These are phyloP conservation scores for Lepidothrix coronata DNA, from an alignment of 2,113 vertebrate genomes.

Conservation along the genomic window DNA sequence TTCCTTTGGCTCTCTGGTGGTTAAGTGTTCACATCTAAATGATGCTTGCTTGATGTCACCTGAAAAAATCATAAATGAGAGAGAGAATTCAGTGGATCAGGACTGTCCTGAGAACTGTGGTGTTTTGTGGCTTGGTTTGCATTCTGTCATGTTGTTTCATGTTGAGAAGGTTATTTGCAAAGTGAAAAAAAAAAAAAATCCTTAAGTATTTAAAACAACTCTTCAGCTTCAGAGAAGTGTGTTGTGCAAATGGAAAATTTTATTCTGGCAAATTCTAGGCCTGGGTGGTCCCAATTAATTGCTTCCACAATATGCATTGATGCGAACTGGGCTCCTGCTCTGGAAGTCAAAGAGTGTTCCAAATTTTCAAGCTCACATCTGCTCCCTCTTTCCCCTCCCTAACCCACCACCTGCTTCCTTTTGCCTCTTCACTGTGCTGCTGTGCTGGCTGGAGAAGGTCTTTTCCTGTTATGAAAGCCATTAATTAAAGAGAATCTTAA, in stretches of 20 bases:
- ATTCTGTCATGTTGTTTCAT: neutral
- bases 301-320: slow-evolving; percentile 59
- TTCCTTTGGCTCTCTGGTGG: neutral
- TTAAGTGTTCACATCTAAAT: neutral
- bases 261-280: slow-evolving; percentile 25
- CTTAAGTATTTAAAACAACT: neutral
- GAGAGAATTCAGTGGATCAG: neutral
- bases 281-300: slow-evolving; percentile 49
- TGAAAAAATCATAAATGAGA: neutral
- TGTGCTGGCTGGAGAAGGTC: slow-evolving; percentile 32
- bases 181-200: neutral
- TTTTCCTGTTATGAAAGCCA: slow-evolving; percentile 45
- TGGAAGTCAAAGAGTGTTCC: fast-evolving
- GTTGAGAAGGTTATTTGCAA: neutral
- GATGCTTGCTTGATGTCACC: neutral
- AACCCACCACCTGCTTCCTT: slow-evolving; percentile 54
- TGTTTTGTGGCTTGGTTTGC: fast-evolving
- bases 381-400: slow-evolving; percentile 14
- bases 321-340: slow-evolving; percentile 55
- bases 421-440: slow-evolving; percentile 31
- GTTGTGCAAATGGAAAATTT: neutral
- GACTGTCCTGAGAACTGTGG: neutral
- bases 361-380: slow-evolving; percentile 60
- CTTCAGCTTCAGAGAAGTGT: neutral
- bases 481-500: slow-evolving; percentile 45